phyloP scores from a whole-genome alignment of 64 coral and sea anemone genomes.

The Actinia tenebrosa region DNA sequence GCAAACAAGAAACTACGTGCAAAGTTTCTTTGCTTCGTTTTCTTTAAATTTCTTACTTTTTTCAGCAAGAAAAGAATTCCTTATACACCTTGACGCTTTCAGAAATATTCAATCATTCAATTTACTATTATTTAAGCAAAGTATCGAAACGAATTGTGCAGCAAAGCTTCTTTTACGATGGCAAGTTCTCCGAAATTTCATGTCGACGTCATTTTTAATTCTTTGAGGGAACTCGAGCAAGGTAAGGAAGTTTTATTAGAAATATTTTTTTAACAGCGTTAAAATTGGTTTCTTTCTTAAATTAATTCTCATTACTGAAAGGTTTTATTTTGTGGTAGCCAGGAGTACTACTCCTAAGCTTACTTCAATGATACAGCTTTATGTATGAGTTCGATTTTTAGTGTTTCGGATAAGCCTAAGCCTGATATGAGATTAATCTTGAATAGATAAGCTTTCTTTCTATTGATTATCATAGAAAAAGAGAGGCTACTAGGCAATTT shows the following conservation, averaged over 20 bases:
- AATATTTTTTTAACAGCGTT: background rate
- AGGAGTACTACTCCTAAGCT: too few species aligned
- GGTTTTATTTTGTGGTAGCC: too few species aligned
- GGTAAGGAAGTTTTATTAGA: conserved; percentile 16
- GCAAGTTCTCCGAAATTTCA: conserved; percentile 61
- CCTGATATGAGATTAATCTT: too few species aligned
- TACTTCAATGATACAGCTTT: too few species aligned
- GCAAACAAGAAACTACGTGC: background rate
- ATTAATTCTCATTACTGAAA: too few species aligned
- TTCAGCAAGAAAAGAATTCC: background rate
- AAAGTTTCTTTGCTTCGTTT: background rate
- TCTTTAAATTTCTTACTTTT: background rate
- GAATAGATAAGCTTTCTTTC: background rate
- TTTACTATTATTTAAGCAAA: background rate
- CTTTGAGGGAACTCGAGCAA: conserved; percentile 65
- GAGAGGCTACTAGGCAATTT: conserved; percentile 16
- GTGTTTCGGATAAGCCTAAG: too few species aligned
- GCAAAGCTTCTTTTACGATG: background rate
- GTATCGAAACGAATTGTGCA: background rate
- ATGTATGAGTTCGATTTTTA: too few species aligned
- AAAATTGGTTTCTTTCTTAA: background rate
- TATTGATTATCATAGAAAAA: conserved; percentile 17
- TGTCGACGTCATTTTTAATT: conserved; percentile 75
- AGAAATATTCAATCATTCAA: background rate
- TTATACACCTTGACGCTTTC: background rate